Conservation (phyloP, 2,797 vertebrate species). For the Otus scops region DNA sequence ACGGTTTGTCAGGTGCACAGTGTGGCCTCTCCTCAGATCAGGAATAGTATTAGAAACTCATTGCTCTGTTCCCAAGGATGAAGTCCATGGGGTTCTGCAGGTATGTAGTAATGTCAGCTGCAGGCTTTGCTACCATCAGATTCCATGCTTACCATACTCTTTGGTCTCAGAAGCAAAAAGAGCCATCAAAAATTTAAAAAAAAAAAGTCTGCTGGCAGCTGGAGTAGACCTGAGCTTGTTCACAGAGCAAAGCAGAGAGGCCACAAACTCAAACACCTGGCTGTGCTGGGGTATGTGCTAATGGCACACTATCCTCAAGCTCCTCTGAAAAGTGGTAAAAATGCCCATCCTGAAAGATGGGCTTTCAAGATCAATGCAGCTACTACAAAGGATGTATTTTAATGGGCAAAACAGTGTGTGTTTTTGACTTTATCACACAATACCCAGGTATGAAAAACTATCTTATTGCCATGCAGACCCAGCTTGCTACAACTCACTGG, state of each 20-base stretch:
- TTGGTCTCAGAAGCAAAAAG: neutral
- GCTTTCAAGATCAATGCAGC: neutral
- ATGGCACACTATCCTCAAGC: neutral
- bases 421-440: neutral
- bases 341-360: neutral
- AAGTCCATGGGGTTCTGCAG: neutral
- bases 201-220: neutral
- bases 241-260: neutral
- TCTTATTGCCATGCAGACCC: neutral
- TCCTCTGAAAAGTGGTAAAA: neutral
- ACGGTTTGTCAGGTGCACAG: neutral
- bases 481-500: neutral
- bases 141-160: neutral
- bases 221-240: neutral
- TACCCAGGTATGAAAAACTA: neutral
- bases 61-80: neutral
- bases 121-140: neutral
- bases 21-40: neutral
- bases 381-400: neutral
- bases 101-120: neutral
- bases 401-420: neutral
- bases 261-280: neutral
- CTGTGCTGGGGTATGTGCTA: neutral
- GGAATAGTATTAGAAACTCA: neutral
- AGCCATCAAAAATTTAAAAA: neutral